Percentiles rank a stretch among this genome's conserved stretches.
These are phyloP conservation scores for Trachymyrmex cornetzi DNA, from an alignment of 1,140 invertebrate genomes.

Conservation along the genomic window DNA sequence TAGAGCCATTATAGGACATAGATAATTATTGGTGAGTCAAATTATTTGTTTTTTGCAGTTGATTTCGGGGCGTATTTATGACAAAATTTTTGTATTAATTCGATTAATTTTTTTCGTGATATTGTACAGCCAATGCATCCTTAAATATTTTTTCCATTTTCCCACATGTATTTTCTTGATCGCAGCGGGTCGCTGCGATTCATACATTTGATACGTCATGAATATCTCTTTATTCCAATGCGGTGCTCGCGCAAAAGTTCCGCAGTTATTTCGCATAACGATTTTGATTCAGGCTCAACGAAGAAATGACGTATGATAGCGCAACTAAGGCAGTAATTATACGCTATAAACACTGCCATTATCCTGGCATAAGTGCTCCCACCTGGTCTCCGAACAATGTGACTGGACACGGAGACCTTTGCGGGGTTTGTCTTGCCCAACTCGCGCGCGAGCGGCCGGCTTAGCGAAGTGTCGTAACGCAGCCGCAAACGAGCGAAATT, in stretches of 20 bases:
- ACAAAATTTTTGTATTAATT: too few species aligned
- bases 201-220: background rate
- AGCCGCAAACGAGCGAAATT: conserved; percentile 69
- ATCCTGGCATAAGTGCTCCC: conserved; percentile 72
- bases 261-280: background rate
- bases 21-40: too few species aligned
- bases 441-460: conserved; percentile 30
- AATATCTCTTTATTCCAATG: background rate
- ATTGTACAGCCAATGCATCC: too few species aligned
- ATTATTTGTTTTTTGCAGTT: too few species aligned
- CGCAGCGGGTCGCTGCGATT: background rate
- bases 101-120: too few species aligned
- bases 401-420: conserved; percentile 70
- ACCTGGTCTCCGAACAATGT: conserved; percentile 71
- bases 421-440: conserved; percentile 71
- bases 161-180: background rate
- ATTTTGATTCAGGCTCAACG: conserved; percentile 7
- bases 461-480: conserved; percentile 61
- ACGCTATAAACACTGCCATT: conserved; percentile 67
- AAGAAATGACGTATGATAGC: conserved; percentile 45
- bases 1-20: too few species aligned
- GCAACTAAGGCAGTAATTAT: conserved; percentile 69
- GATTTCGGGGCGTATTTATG: too few species aligned
- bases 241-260: background rate
- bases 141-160: background rate